Evolutionary conservation across 1,140 invertebrate genomes (phyloP), one percentile per base, ranked within the genome.

Genomic region (Neodiprion pinetum): DNA sequence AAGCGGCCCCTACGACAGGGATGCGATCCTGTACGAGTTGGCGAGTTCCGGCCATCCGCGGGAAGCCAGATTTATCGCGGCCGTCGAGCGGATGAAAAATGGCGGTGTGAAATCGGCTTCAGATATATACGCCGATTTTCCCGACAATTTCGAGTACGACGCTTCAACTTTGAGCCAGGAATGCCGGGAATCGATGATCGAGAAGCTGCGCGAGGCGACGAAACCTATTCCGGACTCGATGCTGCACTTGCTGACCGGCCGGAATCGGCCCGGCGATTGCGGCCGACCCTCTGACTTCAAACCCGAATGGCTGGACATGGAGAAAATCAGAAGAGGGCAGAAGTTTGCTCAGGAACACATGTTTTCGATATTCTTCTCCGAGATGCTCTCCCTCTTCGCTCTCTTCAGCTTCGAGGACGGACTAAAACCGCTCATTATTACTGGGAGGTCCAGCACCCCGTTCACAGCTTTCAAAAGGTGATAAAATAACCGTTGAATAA

Each of bases 381-480:
- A 92, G 89, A 77, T 94, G 40, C 76, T 89, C 47, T 93, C 93
- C 1, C 85, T 94, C 4, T 79, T 94, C 14, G 85, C 90, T 1
- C 88, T 93, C 12, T 83, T 94, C 14, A 83, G 92, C 0, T 85
- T 93, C 28, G 92, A 92, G 1, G 89, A 90, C 1, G 91, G 93
- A 71, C 81, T 93, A 0, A 84, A 87, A 5, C 87, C 94, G 10
- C 85, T 94, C 0, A 85, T 91, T n/a, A 88, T 90, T 9, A 92
- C 92, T 0, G 87, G 90, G 1, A 91, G 91, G 76, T 93, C 93
- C 9, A 89, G 88, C 65, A 89, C 88, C 11, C 78, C 86, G 0
- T 84, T 86, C 11, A 90, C 89, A 0, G 91, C 94, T 0, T 94
- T 94, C 80, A 91, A 89, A 72, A 88, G 95, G 72, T 96, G 96